These are phyloP conservation scores for Helostoma temminkii DNA, from an alignment of 2,797 vertebrate genomes.

Conservation along the genomic window DNA sequence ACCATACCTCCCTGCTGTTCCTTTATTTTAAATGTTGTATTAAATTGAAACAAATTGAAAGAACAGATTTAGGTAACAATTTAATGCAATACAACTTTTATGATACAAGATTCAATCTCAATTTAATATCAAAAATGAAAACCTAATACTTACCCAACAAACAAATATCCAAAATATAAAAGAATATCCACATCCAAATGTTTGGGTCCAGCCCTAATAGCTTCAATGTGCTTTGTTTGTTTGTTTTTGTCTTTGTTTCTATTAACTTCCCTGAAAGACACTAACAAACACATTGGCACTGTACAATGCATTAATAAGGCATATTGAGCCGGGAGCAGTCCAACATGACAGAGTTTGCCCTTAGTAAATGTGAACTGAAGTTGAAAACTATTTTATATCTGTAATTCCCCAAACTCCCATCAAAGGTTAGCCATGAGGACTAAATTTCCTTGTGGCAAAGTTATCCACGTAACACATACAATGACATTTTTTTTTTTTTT, in stretches of 20 bases:
- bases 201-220: too few relatives aligned
- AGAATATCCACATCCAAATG: too few relatives aligned
- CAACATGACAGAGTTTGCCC: background rate
- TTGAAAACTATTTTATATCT: background rate
- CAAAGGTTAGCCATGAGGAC: background rate
- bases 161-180: too few relatives aligned
- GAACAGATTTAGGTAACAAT: background rate
- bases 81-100: background rate
- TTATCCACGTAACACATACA: slow-evolving; percentile 11
- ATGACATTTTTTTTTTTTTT: background rate
- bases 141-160: too few relatives aligned
- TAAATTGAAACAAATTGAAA: too few relatives aligned
- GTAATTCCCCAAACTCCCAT: background rate
- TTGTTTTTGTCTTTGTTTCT: background rate
- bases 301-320: background rate
- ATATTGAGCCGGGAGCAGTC: background rate
- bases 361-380: background rate
- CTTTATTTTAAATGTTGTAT: too few relatives aligned
- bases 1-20: too few relatives aligned
- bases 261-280: background rate
- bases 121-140: too few relatives aligned
- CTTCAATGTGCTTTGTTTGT: background rate
- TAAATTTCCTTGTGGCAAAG: slow-evolving; percentile 8
- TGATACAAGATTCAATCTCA: background rate
- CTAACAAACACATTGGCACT: background rate